These are phyloP conservation scores for Gymnarchus niloticus DNA, from an alignment of 2,113 vertebrate genomes.

Conservation along the genomic window DNA sequence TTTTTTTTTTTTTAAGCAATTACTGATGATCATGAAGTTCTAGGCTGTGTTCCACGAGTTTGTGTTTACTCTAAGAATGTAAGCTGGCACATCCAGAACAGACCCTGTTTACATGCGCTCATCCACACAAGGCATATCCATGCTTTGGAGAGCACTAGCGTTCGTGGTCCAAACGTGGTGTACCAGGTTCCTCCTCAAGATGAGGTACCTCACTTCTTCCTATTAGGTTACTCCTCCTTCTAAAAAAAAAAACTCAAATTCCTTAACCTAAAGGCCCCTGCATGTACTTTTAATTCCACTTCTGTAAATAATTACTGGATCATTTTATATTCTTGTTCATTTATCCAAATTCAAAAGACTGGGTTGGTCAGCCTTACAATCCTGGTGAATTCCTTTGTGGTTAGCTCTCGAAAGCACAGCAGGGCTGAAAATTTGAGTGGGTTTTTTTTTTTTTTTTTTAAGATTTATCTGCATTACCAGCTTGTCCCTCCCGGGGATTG, in stretches of 20 bases:
- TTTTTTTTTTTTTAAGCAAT: neutral
- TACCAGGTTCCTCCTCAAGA: neutral
- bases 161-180: neutral
- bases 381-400: neutral
- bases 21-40: neutral
- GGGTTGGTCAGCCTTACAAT: neutral
- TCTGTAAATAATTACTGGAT: slow-evolving; percentile 1
- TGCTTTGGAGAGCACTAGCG: neutral
- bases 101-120: neutral
- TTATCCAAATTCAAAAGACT: neutral
- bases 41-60: neutral
- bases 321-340: neutral
- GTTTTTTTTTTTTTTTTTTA: no score
- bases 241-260: neutral
- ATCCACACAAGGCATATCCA: no score
- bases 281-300: neutral
- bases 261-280: neutral
- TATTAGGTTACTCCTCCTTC: neutral
- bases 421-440: neutral
- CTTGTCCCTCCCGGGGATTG: neutral
- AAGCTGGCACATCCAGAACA: neutral
- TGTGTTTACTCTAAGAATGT: neutral
- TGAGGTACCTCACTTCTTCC: neutral
- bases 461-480: neutral
- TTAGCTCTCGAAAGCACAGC: neutral